A percentile compares a stretch with the other conserved stretches of the same genome.
phyloP scores from a whole-genome alignment of 2,113 vertebrate genomes.

The Sebastes schlegelii region DNA sequence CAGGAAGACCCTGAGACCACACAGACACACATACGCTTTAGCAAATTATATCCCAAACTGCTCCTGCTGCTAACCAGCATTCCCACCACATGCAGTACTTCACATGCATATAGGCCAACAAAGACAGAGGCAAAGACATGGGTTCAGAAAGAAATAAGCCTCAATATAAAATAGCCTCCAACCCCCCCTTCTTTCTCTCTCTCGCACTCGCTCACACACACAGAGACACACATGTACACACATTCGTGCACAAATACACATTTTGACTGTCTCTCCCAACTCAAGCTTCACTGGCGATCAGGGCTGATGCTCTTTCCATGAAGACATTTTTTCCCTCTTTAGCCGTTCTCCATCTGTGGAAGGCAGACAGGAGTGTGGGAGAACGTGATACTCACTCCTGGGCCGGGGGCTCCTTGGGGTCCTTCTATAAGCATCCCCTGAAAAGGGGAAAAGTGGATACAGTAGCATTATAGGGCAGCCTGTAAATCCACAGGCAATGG shows the following conservation, averaged over 20 bases:
- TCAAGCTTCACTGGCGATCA: conserved; percentile 68
- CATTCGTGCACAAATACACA: conserved; percentile 56
- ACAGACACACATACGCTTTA: conserved; percentile 54
- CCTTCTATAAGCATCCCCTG: conserved; percentile 99
- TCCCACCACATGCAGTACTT: conserved; percentile 60
- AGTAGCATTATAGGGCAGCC: conserved; percentile 74
- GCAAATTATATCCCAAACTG: conserved; percentile 54
- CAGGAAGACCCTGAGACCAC: conserved; percentile 89
- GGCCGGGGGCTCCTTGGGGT: conserved; percentile 92
- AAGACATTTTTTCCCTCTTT: conserved; percentile 76
- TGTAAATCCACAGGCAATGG: conserved; percentile 61
- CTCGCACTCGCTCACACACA: conserved; percentile 30
- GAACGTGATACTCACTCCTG: conserved; percentile 88
- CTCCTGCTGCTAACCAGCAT: conserved; percentile 60
- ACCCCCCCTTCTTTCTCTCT: conserved; percentile 15
- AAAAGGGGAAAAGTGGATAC: conserved; percentile 73
- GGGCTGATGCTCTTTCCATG: conserved; percentile 77
- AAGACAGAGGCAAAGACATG: conserved; percentile 64
- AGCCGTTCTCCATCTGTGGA: conserved; percentile 80
- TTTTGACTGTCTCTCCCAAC: conserved; percentile 61
- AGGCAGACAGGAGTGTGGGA: conserved; percentile 72
- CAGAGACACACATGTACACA: conserved; percentile 51
- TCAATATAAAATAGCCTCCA: conserved; percentile 57
- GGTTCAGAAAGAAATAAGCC: conserved; percentile 61
- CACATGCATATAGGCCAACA: conserved; percentile 52